phyloP scores from a whole-genome alignment of 2,113 vertebrate species.

The Castor canadensis region DNA sequence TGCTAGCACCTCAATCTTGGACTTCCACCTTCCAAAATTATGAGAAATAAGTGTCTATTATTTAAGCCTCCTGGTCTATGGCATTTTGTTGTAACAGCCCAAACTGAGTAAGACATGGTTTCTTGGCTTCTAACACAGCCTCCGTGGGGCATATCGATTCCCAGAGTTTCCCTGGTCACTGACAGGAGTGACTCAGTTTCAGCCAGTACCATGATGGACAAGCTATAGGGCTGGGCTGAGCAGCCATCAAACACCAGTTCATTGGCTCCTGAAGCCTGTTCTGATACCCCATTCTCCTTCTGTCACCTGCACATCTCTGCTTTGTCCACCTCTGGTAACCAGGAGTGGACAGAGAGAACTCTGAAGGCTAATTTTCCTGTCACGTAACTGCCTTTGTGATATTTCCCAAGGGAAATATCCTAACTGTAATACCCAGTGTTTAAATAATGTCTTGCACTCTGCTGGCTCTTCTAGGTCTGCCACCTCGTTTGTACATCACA shows the following conservation, averaged over 20 bases:
- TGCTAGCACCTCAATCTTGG: not conserved
- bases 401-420: not conserved
- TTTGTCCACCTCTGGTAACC: not conserved
- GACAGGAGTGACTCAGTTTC: not conserved
- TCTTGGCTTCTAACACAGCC: not conserved
- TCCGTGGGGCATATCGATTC: not conserved
- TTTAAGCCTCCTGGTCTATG: not conserved
- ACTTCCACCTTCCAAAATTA: not conserved
- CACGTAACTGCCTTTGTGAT: not conserved
- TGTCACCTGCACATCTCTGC: not conserved
- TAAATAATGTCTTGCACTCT: conserved; percentile 9
- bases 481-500: not conserved
- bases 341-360: not conserved
- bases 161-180: not conserved
- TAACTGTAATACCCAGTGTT: not conserved
- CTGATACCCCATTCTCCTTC: accelerated
- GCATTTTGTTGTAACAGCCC: not conserved
- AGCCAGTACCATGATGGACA: not conserved
- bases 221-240: not conserved
- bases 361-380: conserved; percentile 3
- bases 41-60: not conserved
- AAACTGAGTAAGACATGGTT: not conserved
- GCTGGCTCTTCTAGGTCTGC: not conserved
- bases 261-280: not conserved
- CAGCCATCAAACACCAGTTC: not conserved